Evolutionary conservation across 2,888 invertebrate genomes (phyloP), one percentile per base, ranked within the genome.

Genomic region (Microctonus aethiopoides): DNA sequence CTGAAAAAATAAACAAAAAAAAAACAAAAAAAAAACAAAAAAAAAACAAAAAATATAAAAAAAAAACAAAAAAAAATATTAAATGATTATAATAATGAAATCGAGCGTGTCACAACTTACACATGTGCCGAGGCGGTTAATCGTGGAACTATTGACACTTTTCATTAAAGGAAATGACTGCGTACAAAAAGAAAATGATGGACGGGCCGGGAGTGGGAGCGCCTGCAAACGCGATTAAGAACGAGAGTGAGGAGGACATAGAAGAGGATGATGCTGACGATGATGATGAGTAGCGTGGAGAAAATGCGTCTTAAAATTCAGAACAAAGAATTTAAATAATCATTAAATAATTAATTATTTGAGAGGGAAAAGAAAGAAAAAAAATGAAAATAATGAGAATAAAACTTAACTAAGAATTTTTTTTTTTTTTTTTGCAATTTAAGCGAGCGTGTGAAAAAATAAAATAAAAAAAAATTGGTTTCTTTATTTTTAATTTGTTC

Each of bases 161-260:
- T 73, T 72, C 70, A 67, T 68, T 88, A 1, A 84, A 94, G 94
- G 94, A 95, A 89, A 94, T 94, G 93, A 93, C 93, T 74, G 94
- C 93, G 66, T 95, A 94, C 88, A 94, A 94, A 87, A 94, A 93
- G 88, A 92, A 91, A 79, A 83, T 87, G 75, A 89, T 88, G 83
- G 86, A 86, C 68, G 85, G 86, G 87, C 84, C 85, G 67, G 81
- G 83, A 77, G 86, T 86, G 78, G 89, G 86, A 76, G 86, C 86
- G 73, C 89, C 88, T 74, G 87, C 87, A 76, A 89, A 89, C 75
- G 88, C 88, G 78, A 87, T 88, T 16, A 91, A 90, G 76, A 90
- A 89, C 71, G 91, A 91, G 64, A 90, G 89, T 57, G 89, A 88
- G 36, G 91, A 90, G 63, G 91, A 91, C 67, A 92, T 91, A 70